Evolutionary conservation across 1,140 invertebrate species (phyloP), one percentile per base, ranked within the genome.

Genomic region (Drosophila tristis): DNA sequence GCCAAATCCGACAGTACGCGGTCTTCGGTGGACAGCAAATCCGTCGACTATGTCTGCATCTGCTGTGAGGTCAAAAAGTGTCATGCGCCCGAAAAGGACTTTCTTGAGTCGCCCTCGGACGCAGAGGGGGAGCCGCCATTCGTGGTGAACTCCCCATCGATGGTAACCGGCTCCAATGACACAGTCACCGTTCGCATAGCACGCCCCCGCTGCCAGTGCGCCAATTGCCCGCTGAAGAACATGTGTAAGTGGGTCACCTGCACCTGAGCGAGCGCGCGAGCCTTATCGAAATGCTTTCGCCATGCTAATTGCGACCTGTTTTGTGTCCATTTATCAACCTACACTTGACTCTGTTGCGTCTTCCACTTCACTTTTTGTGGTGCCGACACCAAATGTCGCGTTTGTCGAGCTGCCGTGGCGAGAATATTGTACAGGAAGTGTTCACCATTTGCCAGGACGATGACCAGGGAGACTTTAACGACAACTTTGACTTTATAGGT

Each of bases 151-250:
- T n/a, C 72, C 0, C 59, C 51, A 8, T 67, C 80, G 16, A 53
- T 62, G 23, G 31, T 47, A 15, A 31, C 50, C 1, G 42, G 57
- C 7, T 80, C 80, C 2, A 26, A 56, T 2, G 82, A 84, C 8
- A 58, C 68, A 9, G 76, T 71, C 4, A 78, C 76, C 9, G 47
- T 87, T n/a, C 61, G 62, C 59, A 70, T 85, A 49, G 26, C 11
- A 5, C 31, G 42, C n/a, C 85, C 84, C 20, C 72, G 60, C 44
- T 91, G 90, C 50, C 62, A 75, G 26, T 91, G 90, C 13, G 80
- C 86, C 35, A 91, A 91, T 74, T 91, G 90, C 47, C 90, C 90
- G 7, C 48, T 91, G 35, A 90, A 68, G 45, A 87, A 91, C 67
- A 11, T 84, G 56, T 91, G 90, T 91, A 79, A 91, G 90, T 91